These are phyloP conservation scores for Montipora efflorescens DNA, from an alignment of 64 coral and sea anemone species.

Conservation along the genomic window DNA sequence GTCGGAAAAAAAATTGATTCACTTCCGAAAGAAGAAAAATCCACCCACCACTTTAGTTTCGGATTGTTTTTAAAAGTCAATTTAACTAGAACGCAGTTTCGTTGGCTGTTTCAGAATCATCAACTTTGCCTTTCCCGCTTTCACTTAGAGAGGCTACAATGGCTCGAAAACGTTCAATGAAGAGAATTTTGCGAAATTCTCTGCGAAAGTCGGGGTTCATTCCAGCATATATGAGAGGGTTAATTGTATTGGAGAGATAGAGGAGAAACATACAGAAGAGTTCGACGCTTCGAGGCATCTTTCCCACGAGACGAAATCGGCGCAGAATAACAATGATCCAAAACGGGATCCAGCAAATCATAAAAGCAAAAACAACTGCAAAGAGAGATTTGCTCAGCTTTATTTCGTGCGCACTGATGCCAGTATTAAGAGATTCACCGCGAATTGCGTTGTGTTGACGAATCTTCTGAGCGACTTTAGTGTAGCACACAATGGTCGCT, in stretches of 20 bases:
- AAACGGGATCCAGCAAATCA: conserved; percentile 14
- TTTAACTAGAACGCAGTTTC: too few relatives aligned
- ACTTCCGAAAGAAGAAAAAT: too few relatives aligned
- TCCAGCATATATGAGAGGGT: background rate
- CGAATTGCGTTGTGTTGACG: background rate
- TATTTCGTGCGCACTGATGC: background rate
- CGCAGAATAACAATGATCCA: background rate
- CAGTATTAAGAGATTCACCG: too few relatives aligned
- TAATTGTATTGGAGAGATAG: background rate
- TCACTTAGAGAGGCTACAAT: background rate
- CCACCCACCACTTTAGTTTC: too few relatives aligned
- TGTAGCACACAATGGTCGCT: background rate
- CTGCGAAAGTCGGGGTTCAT: background rate
- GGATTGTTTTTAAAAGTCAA: too few relatives aligned
- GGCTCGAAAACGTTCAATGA: background rate
- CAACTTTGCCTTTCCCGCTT: background rate
- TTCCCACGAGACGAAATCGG: background rate
- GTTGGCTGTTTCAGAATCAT: background rate
- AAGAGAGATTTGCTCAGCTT: background rate
- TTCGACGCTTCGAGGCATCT: background rate
- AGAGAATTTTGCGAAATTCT: conserved; percentile 9
- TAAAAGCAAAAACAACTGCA: conserved; percentile 6
- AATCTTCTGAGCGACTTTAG: background rate
- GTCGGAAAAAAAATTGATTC: too few relatives aligned
- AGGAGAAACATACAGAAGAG: background rate